phyloP scores from a whole-genome alignment of 2,888 invertebrate species.

The Tribolium freemani region DNA sequence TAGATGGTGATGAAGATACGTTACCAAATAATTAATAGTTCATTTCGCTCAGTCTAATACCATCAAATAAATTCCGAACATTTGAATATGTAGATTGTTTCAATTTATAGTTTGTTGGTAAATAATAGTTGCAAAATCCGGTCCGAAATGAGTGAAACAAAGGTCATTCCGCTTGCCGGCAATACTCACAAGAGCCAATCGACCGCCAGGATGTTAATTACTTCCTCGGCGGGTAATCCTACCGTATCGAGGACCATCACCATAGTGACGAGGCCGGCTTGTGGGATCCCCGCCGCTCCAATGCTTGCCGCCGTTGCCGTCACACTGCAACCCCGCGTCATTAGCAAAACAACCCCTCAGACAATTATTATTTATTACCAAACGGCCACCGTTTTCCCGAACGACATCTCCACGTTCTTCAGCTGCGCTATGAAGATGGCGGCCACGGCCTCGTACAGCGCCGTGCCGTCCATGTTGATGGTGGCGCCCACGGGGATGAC shows the following conservation, averaged over 20 bases:
- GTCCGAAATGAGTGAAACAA: not conserved
- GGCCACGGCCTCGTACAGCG: constrained; percentile 97
- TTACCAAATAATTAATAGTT: too few relatives aligned
- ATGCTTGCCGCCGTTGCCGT: constrained; percentile 98
- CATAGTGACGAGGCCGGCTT: constrained; percentile 96
- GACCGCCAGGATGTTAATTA: constrained; percentile 90
- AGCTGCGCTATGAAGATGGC: constrained; percentile 98
- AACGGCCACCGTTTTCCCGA: constrained; percentile 92
- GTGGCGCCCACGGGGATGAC: constrained; percentile 98
- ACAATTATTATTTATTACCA: constrained; percentile 81
- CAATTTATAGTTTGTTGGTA: too few relatives aligned
- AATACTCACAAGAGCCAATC: constrained; percentile 91
- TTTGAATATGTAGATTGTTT: too few relatives aligned
- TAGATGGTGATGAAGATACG: too few relatives aligned
- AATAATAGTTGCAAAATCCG: too few relatives aligned
- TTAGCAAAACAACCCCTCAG: not conserved
- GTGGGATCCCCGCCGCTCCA: constrained; percentile 97
- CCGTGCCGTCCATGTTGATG: constrained; percentile 98
- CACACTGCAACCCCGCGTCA: constrained; percentile 55
- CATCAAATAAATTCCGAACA: too few relatives aligned
- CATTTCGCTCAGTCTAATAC: too few relatives aligned
- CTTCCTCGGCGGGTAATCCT: constrained; percentile 90
- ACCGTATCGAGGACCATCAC: constrained; percentile 95
- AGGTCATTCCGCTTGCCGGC: not conserved
- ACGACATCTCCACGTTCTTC: constrained; percentile 83